phyloP scores from a whole-genome alignment of 1,140 invertebrate genomes.

The Magallana gigas region DNA sequence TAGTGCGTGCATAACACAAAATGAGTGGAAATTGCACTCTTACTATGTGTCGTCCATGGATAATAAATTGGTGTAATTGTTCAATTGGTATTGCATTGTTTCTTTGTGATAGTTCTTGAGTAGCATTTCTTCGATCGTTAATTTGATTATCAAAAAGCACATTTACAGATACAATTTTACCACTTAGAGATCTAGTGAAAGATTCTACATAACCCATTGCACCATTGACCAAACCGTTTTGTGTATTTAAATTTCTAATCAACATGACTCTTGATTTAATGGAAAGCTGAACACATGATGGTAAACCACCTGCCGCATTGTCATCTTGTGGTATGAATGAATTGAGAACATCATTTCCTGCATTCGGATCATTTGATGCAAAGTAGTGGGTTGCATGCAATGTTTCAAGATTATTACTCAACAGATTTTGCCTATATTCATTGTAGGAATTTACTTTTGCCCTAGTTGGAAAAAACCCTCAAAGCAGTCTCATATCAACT shows the following conservation, averaged over 20 bases:
- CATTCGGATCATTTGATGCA: constrained; percentile 39
- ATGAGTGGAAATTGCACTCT: constrained; percentile 57
- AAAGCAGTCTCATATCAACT: background rate
- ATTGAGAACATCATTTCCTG: constrained; percentile 25
- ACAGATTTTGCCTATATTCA: background rate
- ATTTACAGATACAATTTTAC: background rate
- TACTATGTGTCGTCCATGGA: constrained; percentile 39
- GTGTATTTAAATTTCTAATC: constrained; percentile 55
- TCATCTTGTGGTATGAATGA: constrained; percentile 42
- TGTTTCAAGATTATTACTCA: background rate
- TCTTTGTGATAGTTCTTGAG: background rate
- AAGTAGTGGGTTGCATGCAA: constrained; percentile 53
- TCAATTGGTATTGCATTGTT: constrained; percentile 47
- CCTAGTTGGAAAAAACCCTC: constrained; percentile 38
- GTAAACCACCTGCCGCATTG: constrained; percentile 46
- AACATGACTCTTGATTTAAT: constrained; percentile 53
- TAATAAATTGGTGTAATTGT: constrained; percentile 40
- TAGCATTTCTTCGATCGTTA: constrained; percentile 54
- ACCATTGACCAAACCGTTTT: constrained; percentile 56
- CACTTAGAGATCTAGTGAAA: background rate
- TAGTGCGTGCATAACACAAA: constrained; percentile 54
- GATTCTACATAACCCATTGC: constrained; percentile 48
- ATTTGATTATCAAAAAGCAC: constrained; percentile 47
- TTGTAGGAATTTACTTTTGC: constrained; percentile 41
- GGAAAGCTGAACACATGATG: constrained; percentile 17